Conservation (phyloP, 2,797 vertebrate genomes). For the Coilia nasus region DNA sequence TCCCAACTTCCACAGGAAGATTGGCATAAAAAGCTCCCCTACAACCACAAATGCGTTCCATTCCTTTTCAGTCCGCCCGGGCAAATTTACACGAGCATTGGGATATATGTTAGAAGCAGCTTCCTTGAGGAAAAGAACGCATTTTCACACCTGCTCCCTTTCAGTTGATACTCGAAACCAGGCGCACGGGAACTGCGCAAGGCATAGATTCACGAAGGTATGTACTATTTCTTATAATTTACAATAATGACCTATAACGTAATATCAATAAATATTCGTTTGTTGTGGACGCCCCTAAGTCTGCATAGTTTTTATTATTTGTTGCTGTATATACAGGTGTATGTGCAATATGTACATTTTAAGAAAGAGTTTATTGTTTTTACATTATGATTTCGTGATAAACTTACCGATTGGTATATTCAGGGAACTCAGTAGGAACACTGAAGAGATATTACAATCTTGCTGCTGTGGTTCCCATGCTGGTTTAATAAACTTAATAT, state of each 20-base stretch:
- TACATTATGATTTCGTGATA: too few species aligned
- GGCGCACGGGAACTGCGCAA: neutral
- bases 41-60: constrained; percentile 66
- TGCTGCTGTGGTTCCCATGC: neutral
- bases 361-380: too few species aligned
- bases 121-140: neutral
- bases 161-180: neutral
- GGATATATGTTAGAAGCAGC: constrained; percentile 6
- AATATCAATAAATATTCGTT: too few species aligned
- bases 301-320: too few species aligned
- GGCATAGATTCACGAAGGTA: neutral
- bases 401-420: neutral
- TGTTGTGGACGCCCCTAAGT: too few species aligned
- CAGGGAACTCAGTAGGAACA: too few species aligned
- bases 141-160: neutral
- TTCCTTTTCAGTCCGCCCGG: constrained; percentile 51
- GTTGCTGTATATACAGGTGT: too few species aligned
- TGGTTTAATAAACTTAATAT: neutral
- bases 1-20: constrained; percentile 82
- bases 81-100: neutral
- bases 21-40: constrained; percentile 84
- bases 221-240: neutral
- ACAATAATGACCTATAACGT: neutral
- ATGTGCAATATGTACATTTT: too few species aligned
- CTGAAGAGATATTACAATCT: neutral